Base-by-base conservation (phyloP, 2,113 vertebrate genomes). In the Phyllostomus discolor region DNA sequence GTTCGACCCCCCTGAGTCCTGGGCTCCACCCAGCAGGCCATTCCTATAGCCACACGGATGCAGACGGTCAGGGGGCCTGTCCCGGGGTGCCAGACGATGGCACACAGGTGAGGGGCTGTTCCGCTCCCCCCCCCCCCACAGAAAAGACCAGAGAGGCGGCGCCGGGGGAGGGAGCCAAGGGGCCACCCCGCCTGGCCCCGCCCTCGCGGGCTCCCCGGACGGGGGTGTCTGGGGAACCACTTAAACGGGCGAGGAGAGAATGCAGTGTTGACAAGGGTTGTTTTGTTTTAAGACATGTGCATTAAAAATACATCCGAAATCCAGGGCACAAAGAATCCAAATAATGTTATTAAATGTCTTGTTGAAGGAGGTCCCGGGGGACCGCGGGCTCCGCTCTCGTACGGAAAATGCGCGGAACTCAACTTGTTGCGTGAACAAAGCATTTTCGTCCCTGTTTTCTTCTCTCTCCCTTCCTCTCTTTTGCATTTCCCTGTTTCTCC, bases 261-360 rank as follows among this genome's bases (percentile, higher is more conserved):
- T 73, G 87, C 1, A 20, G 4, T 35, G 52, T 72, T 98, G 98
- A 98, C 98, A 98, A 97, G 38, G 91, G 97, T 97, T 97, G 85
- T 96, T 98, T 98, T 95, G 91, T 97, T 98, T 98, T 94, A 97
- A 98, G 98, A 98, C 96, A 88, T 84, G 24, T 12, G 22, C 91
- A 97, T 98, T 98, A 98, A 98, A 98, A 98, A 98, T 98, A 98
- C 97, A 98, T 98, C 97, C 98, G 90, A 98, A 10, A 7, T 90
- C 41, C 59, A 59, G 98, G 97, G 91, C 95, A 96, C 94, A 97
- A 96, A 94, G 94, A 94, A 94, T 94, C 97, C 96, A 97, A 97
- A 98, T 98, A 97, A 97, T 50, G 59, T 79, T 96, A 95, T 97
- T 97, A 98, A 98, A 98, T 93, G 97, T 98, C 97, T 96, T 78